Evolutionary conservation across 2,113 vertebrate genomes (phyloP), one percentile per base, ranked within the genome.

Genomic region (Rhinopithecus roxellana): DNA sequence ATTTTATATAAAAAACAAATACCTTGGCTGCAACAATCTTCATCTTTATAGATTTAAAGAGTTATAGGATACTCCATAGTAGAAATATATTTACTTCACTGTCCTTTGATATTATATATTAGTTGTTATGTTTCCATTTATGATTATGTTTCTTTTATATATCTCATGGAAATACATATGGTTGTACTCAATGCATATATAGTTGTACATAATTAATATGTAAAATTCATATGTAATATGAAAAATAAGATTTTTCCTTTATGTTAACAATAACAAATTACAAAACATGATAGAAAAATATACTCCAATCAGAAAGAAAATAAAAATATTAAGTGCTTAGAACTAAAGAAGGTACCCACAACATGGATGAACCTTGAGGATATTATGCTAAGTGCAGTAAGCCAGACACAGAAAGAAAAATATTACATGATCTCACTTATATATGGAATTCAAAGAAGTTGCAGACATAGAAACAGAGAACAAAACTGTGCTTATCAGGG

Each of bases 141-240:
- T 17, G 32, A 50, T 82, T 43, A 4, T 48, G 35, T n/a, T 81
- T 55, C 70, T 50, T 8, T 72, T 25, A n/a, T 18, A 69, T 83
- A 87, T 27, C 30, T 78, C 59, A 59, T 32, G 45, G 52, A 30
- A 38, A 45, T 69, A 74, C 64, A 59, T 50, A 61, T 30, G 17
- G 20, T 30, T 70, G 40, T 38, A 14, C 8, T 25, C 9, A 48
- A 22, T 0, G 3, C 2, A 12, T 38, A 40, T 27, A 20, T 0
- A 5, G 23, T 9, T 35, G 3, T 61, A 20, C 5, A 10, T 22
- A 77, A 35, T 22, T n/a, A 30, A 35, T 27, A 35, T 6, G 43
- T 30, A 55, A 70, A 84, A 52, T 10, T 55, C 17, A 20, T 20
- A 55, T 20, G 18, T 55, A 20, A 55, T 55, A 20, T 55, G 52